Conservation (phyloP, 37 sponge, comb jelly and placozoan species). For the Chondrilla cf. caribensis region DNA sequence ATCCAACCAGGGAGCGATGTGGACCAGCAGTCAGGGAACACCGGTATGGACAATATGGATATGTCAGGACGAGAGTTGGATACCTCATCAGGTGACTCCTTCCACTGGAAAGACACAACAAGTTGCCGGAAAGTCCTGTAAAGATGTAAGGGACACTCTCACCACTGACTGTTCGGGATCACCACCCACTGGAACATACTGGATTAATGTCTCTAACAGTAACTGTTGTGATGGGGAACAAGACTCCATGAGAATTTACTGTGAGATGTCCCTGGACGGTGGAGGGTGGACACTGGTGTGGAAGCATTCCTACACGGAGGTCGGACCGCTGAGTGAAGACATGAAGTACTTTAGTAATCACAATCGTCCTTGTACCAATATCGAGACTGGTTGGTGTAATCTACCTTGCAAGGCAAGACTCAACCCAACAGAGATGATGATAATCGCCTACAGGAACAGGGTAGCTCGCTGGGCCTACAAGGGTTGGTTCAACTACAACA, state of each 20-base stretch:
- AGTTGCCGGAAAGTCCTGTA: not conserved
- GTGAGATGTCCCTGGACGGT: constrained; percentile 22
- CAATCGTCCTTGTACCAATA: not conserved
- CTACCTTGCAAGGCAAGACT: not conserved
- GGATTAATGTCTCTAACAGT: not conserved
- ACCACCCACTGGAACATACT: constrained; percentile 4
- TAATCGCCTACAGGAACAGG: constrained; percentile 9
- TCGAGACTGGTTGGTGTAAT: constrained; percentile 17
- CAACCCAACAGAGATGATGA: constrained; percentile 27
- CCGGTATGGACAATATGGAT: not conserved
- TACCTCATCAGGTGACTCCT: not conserved
- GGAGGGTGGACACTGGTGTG: constrained; percentile 29
- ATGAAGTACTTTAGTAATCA: constrained; percentile 19
- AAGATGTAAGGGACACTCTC: constrained; percentile 2
- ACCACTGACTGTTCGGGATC: constrained; percentile 2
- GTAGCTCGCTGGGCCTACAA: not conserved
- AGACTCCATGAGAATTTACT: not conserved
- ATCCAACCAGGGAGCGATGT: not conserved
- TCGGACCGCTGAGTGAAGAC: not conserved
- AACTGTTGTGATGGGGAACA: too few species aligned
- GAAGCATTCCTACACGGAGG: constrained; percentile 26
- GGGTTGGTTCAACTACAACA: constrained; percentile 28
- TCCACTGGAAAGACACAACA: not conserved
- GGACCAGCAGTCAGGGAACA: not conserved
- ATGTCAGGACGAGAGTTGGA: not conserved